Base-by-base conservation (phyloP, 1,140 invertebrate genomes). In the Drosophila athabasca region DNA sequence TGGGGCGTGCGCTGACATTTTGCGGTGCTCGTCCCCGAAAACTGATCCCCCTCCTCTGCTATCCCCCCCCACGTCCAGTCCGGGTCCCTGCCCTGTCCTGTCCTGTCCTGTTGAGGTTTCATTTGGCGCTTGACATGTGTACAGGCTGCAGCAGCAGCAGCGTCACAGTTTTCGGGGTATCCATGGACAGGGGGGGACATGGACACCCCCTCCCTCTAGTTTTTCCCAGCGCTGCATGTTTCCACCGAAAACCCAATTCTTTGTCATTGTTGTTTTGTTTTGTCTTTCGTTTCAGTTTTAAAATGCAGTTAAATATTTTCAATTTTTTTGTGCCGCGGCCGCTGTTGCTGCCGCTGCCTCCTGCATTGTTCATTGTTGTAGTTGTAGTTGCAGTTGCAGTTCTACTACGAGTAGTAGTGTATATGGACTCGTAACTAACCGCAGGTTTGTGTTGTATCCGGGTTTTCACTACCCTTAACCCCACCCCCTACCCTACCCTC, bases 351-450 rank as follows among this genome's bases (percentile, higher is more conserved):
- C 19, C n/a, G 49, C 59, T 46, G 29, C 3, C 35, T 48, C 35
- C 19, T 45, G 52, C 62, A 49, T 0, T 26, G 24, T 51, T 7
- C 29, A 19, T 3, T 52, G 64, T 67, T 62, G 65, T 68, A 41
- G 74, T 78, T 87, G 35, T 1, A 19, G 17, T 19, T 35, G 31
- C 9, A 35, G 31, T 11, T 35, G 2, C 11, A 39, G 8, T 11
- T 9, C 31, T 35, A 35, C 35, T 13, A 39, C 35, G 35, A 78
- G 68, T 87, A 26, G 24, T 26, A 26, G 24, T 78, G 76, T 85
- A 85, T 84, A 85, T 85, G 81, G 72, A 87, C 82, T 87, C 81
- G 81, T 85, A 85, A 85, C 81, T 85, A 85, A 85, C 81, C 81
- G 82, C 81, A 85, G 81, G 82, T 85, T 84, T 84, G 73, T 80